phyloP scores from a whole-genome alignment of 1,140 invertebrate genomes.

The Cherax destructor region DNA sequence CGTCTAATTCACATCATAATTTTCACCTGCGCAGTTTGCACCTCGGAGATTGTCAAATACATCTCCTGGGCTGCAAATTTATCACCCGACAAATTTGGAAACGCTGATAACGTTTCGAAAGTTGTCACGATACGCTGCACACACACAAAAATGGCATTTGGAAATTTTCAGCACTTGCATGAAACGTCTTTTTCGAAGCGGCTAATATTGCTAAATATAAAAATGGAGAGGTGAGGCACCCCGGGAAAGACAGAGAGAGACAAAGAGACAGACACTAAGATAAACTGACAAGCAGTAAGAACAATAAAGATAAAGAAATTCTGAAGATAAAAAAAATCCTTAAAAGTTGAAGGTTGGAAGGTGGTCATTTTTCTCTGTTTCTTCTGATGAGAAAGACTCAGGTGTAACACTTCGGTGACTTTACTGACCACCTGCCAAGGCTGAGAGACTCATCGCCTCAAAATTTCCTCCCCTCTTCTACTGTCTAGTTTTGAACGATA shows the following conservation, averaged over 20 bases:
- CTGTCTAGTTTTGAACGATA: no score
- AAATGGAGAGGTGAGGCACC: no score
- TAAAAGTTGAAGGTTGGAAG: background rate
- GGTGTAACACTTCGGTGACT: no score
- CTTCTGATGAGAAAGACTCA: background rate
- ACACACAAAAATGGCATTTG: background rate
- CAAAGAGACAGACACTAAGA: no score
- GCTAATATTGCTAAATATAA: background rate
- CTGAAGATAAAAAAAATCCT: background rate
- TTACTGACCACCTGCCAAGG: no score
- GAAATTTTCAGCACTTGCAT: background rate
- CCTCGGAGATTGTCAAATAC: conserved; percentile 1
- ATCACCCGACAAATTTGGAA: background rate
- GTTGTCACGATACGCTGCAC: background rate
- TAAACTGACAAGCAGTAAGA: no score
- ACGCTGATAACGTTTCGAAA: background rate
- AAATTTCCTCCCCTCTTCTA: no score
- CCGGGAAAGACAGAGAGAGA: no score
- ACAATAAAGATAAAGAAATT: background rate
- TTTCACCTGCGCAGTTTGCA: conserved; percentile 4
- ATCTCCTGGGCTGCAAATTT: background rate
- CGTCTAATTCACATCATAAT: background rate
- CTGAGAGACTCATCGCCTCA: no score
- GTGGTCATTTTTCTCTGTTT: background rate
- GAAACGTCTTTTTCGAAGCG: background rate